These are phyloP conservation scores for Selenia dentaria DNA, from an alignment of 2,888 invertebrate species.

Conservation along the genomic window DNA sequence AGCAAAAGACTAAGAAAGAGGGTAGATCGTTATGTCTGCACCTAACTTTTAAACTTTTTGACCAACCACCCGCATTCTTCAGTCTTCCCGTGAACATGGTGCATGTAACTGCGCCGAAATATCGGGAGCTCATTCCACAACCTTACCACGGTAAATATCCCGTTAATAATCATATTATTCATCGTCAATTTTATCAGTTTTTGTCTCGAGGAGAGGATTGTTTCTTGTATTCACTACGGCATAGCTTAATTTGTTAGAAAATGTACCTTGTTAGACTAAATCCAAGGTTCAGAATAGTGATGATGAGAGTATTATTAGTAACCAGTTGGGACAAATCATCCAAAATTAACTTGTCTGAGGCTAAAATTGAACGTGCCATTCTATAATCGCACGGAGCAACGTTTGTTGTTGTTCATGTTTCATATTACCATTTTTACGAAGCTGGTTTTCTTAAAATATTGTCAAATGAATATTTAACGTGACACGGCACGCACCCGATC, in stretches of 20 bases:
- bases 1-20: too few species aligned
- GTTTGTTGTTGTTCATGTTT: slow-evolving; percentile 4
- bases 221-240: too few species aligned
- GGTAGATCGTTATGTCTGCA: too few species aligned
- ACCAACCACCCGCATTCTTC: too few species aligned
- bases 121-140: too few species aligned
- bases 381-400: slow-evolving; percentile 8
- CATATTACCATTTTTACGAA: neutral
- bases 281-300: slow-evolving; percentile 10
- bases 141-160: too few species aligned
- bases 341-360: slow-evolving; percentile 10
- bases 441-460: slow-evolving; percentile 13
- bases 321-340: slow-evolving; percentile 12
- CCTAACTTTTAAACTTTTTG: too few species aligned
- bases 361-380: slow-evolving; percentile 2
- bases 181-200: too few species aligned
- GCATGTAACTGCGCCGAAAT: too few species aligned
- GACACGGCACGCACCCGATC: slow-evolving; percentile 28
- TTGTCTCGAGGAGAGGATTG: too few species aligned
- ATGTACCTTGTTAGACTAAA: slow-evolving; percentile 4
- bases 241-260: slow-evolving; percentile 18
- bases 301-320: slow-evolving; percentile 1
- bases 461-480: slow-evolving; percentile 29
- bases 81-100: too few species aligned
- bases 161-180: too few species aligned